A percentile compares a stretch with the other conserved stretches of the same genome.
Conservation (phyloP, 2,113 vertebrate genomes). For the Scomber japonicus region DNA sequence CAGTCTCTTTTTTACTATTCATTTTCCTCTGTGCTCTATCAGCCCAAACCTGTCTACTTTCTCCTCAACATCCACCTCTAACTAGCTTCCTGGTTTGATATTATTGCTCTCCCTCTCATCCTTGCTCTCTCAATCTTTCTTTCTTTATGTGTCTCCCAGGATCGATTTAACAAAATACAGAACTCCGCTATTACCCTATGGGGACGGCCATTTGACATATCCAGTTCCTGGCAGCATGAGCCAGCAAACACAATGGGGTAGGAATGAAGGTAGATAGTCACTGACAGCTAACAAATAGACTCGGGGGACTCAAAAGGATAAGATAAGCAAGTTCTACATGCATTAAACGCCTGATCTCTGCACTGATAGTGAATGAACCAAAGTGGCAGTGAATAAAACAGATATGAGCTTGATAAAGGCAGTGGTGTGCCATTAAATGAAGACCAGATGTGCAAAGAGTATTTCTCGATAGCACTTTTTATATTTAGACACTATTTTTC, state of each 20-base stretch:
- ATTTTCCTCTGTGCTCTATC: constrained; percentile 33
- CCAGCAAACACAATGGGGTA: constrained; percentile 68
- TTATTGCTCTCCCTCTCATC: constrained; percentile 47
- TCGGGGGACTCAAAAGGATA: constrained; percentile 56
- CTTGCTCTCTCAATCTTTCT: constrained; percentile 43
- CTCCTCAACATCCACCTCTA: constrained; percentile 45
- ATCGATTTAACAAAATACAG: constrained; percentile 76
- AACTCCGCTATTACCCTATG: constrained; percentile 73
- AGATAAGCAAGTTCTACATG: constrained; percentile 60
- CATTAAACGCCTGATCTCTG: constrained; percentile 66
- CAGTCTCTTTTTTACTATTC: constrained; percentile 35
- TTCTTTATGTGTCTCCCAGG: constrained; percentile 64
- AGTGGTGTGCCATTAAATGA: constrained; percentile 25
- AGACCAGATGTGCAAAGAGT: not conserved
- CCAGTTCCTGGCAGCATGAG: constrained; percentile 64
- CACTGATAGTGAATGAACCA: constrained; percentile 61
- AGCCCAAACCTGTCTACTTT: constrained; percentile 29
- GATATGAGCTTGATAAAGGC: constrained; percentile 46
- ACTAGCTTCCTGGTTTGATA: constrained; percentile 49
- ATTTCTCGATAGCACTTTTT: constrained; percentile 3
- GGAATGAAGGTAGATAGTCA: constrained; percentile 74
- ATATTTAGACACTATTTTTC: not conserved
- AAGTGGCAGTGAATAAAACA: constrained; percentile 52
- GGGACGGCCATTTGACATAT: constrained; percentile 74
- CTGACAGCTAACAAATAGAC: constrained; percentile 80